These are phyloP conservation scores for Etheostoma nigrum DNA, from an alignment of 2,797 vertebrate genomes.

Conservation along the genomic window DNA sequence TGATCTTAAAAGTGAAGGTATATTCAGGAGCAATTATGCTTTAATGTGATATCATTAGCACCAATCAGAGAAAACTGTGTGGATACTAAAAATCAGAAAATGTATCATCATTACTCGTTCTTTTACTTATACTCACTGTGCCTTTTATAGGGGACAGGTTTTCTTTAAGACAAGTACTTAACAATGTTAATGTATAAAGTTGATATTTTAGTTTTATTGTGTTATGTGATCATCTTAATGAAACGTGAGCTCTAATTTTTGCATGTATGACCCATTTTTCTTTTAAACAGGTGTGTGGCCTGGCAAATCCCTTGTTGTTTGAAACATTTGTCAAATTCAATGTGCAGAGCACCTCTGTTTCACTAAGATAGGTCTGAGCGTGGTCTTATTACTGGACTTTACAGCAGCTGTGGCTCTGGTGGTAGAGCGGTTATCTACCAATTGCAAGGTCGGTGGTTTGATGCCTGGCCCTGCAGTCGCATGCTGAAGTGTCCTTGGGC, in stretches of 20 bases:
- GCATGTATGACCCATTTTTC: not conserved
- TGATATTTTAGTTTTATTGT: not conserved
- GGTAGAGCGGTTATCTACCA: too few relatives aligned
- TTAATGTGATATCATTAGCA: not conserved
- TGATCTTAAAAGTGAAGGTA: not conserved
- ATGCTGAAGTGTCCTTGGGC: too few relatives aligned
- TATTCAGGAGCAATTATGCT: not conserved
- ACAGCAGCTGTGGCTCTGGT: too few relatives aligned
- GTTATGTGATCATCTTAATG: not conserved
- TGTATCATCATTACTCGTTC: not conserved
- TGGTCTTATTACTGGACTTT: not conserved
- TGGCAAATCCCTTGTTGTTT: not conserved
- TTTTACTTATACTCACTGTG: not conserved
- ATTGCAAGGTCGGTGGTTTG: too few relatives aligned
- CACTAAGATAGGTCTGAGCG: not conserved
- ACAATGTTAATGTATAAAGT: not conserved
- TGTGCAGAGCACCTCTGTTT: not conserved
- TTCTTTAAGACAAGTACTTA: not conserved
- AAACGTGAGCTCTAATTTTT: not conserved
- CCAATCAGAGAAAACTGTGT: not conserved
- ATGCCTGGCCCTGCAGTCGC: too few relatives aligned
- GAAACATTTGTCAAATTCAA: not conserved
- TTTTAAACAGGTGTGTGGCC: not conserved
- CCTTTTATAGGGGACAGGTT: not conserved
- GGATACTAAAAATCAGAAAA: not conserved